Percentiles rank a stretch among this genome's conserved stretches.
Conservation (phyloP, 2,888 invertebrate genomes). For the Antitype chi region DNA sequence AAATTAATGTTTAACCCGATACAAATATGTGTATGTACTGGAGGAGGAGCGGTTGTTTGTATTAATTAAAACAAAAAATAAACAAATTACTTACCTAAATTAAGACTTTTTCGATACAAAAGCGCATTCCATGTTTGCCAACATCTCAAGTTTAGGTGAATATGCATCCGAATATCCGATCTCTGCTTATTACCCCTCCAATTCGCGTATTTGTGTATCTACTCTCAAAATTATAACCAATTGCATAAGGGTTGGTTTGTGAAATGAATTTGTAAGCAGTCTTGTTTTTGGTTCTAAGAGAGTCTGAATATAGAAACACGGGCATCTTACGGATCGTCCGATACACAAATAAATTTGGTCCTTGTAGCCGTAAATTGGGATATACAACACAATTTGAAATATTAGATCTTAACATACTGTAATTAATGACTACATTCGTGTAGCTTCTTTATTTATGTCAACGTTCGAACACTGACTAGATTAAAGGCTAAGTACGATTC, state of each 20-base stretch:
- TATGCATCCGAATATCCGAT: too few species aligned
- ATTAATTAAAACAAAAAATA: too few species aligned
- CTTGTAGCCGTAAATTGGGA: conserved; percentile 2
- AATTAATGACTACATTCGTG: conserved; percentile 13
- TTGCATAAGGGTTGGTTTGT: not conserved
- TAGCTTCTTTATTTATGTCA: conserved; percentile 36
- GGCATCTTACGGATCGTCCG: not conserved
- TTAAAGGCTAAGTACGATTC: conserved; percentile 43
- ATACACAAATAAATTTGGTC: conserved; percentile 2
- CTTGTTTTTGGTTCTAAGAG: not conserved
- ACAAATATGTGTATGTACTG: too few species aligned
- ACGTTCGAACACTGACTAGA: conserved; percentile 35
- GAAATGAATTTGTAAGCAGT: not conserved
- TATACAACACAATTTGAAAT: not conserved
- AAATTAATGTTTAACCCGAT: too few species aligned
- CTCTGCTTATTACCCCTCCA: too few species aligned
- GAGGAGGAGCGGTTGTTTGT: too few species aligned
- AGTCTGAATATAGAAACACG: not conserved
- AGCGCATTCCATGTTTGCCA: too few species aligned
- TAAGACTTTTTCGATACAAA: too few species aligned
- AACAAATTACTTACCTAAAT: too few species aligned
- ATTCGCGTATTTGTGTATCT: not conserved
- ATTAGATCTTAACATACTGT: conserved; percentile 6
- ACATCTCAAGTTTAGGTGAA: too few species aligned
- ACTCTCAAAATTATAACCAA: not conserved